Conservation (phyloP, 2,888 invertebrate species). For the Brachyopa scutellaris region DNA sequence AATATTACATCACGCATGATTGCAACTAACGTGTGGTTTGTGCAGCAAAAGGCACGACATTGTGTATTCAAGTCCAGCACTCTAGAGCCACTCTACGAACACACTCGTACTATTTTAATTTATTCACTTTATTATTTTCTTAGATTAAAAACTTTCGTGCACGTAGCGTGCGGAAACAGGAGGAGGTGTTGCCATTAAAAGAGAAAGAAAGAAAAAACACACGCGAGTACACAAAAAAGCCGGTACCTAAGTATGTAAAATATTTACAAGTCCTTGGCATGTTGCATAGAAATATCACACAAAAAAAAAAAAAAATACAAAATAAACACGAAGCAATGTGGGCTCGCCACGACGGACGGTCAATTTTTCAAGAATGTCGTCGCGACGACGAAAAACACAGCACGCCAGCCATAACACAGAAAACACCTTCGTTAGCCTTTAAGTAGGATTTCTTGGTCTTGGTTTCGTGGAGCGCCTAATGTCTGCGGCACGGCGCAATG, state of each 20-base stretch:
- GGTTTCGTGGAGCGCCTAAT: conserved; percentile 26
- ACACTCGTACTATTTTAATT: conserved; percentile 63
- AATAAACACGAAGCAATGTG: not conserved
- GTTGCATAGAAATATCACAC: conserved; percentile 23
- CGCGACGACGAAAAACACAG: conserved; percentile 51
- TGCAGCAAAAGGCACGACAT: conserved; percentile 2
- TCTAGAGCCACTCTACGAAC: not conserved
- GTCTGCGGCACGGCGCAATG: conserved; percentile 29
- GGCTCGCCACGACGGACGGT: conserved; percentile 36
- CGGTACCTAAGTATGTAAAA: conserved; percentile 55
- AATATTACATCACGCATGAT: conserved; percentile 71
- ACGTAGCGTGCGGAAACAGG: conserved; percentile 65
- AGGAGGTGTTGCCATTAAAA: conserved; percentile 67
- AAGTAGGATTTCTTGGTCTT: conserved; percentile 58
- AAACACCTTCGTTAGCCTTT: conserved; percentile 58
- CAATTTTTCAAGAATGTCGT: conserved; percentile 65
- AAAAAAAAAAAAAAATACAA: conserved; percentile 1
- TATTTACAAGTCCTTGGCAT: conserved; percentile 55
- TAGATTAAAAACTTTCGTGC: conserved; percentile 66
- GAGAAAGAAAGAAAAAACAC: not conserved
- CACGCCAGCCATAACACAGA: conserved; percentile 31
- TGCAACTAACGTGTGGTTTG: conserved; percentile 34
- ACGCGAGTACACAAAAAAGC: conserved; percentile 20
- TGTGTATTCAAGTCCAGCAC: conserved; percentile 49
- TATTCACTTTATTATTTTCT: conserved; percentile 64